Evolutionary conservation across 2,888 invertebrate species (phyloP).

Genomic region (Anticlea derivata): DNA sequence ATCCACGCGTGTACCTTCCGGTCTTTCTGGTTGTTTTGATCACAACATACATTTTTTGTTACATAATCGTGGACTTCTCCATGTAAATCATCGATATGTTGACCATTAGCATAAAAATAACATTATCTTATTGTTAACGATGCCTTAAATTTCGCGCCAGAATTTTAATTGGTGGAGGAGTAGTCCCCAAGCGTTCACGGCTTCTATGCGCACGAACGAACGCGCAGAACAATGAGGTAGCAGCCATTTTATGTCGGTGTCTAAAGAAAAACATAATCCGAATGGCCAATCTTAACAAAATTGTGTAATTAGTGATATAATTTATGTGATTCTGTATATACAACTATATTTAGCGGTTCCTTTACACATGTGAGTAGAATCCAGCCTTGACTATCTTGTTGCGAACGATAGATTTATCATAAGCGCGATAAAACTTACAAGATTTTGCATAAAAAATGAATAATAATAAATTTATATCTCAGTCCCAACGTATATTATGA

Average conservation of each 20-base stretch:
- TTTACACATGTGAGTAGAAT: constrained; percentile 80
- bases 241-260: constrained; percentile 85
- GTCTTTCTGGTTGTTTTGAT: constrained; percentile 57
- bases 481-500: constrained; percentile 59
- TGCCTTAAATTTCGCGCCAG: constrained; percentile 83
- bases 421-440: constrained; percentile 69
- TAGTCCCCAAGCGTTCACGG: constrained; percentile 84
- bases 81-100: constrained; percentile 21
- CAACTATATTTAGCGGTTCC: constrained; percentile 76
- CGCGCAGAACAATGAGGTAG: constrained; percentile 85
- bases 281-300: constrained; percentile 84
- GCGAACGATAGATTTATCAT: constrained; percentile 58
- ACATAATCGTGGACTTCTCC: constrained; percentile 49
- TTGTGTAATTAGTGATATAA: constrained; percentile 84
- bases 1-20: constrained; percentile 56
- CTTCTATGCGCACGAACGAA: constrained; percentile 85
- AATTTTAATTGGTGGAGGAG: constrained; percentile 83
- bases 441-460: constrained; percentile 62
- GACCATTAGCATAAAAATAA: constrained; percentile 51
- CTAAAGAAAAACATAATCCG: constrained; percentile 84
- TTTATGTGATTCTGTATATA: constrained; percentile 81
- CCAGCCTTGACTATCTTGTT: constrained; percentile 64
- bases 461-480: constrained; percentile 65
- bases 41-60: constrained; percentile 65
- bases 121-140: constrained; percentile 64